Evolutionary conservation across 92 coral and sea anemone species (phyloP).

Genomic region (Heteractis magnifica): DNA sequence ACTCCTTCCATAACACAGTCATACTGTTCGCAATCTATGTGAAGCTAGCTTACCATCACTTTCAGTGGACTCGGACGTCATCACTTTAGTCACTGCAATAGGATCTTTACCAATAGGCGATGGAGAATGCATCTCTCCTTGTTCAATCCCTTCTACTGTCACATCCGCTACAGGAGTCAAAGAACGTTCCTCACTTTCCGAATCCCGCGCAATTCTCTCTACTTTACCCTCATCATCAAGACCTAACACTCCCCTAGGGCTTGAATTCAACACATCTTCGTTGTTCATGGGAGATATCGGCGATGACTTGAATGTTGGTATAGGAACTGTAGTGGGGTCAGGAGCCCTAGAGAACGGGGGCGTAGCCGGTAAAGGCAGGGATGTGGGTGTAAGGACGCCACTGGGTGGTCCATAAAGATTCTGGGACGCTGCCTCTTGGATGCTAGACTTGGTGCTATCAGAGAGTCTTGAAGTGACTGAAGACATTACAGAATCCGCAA

Average conservation of each 20-base stretch:
- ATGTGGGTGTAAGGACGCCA: slow-evolving; percentile 69
- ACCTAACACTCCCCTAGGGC: neutral
- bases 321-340: slow-evolving; percentile 49
- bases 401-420: slow-evolving; percentile 49
- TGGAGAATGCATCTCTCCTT: slow-evolving; percentile 1
- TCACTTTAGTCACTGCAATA: slow-evolving; percentile 17
- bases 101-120: slow-evolving; percentile 31
- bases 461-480: slow-evolving; percentile 81
- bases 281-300: neutral
- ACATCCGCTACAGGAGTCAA: slow-evolving; percentile 8
- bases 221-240: neutral
- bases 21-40: too few relatives aligned
- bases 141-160: slow-evolving; percentile 2
- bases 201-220: neutral
- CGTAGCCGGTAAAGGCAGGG: slow-evolving; percentile 72
- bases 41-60: slow-evolving; percentile 17
- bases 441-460: slow-evolving; percentile 74
- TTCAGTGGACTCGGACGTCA: slow-evolving; percentile 10
- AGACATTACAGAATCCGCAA: slow-evolving; percentile 62
- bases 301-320: slow-evolving; percentile 55
- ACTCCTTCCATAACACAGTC: too few relatives aligned
- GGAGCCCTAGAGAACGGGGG: slow-evolving; percentile 49
- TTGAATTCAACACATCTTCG: neutral
- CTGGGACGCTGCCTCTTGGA: slow-evolving; percentile 57
- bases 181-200: neutral